Percentiles rank a stretch among this genome's conserved stretches.
These are phyloP conservation scores for fruit fly (Drosophila melanogaster) DNA, from an alignment of 1,140 invertebrate species.

Conservation along the genomic window DNA sequence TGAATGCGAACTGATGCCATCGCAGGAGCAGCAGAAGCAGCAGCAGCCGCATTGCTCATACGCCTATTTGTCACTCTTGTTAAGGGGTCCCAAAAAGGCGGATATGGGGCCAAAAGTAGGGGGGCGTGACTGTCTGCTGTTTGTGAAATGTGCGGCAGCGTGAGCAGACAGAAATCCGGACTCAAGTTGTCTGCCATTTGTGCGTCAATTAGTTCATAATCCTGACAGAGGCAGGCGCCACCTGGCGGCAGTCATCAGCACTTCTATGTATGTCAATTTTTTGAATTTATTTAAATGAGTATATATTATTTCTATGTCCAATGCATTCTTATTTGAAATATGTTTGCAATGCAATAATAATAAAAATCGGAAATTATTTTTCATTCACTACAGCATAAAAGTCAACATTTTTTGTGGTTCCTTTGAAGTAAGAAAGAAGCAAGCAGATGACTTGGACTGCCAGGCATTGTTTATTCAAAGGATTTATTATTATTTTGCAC, in stretches of 20 bases:
- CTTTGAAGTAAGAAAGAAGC: background rate
- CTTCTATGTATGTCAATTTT: background rate
- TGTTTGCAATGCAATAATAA: no score
- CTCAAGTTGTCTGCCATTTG: constrained; percentile 38
- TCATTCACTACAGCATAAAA: no score
- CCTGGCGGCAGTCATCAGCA: constrained; percentile 30
- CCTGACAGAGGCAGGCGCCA: constrained; percentile 47
- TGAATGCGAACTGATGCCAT: constrained; percentile 64
- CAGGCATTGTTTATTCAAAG: constrained; percentile 46
- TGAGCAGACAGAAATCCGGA: constrained; percentile 18
- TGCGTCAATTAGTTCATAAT: constrained; percentile 56
- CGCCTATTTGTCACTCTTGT: constrained; percentile 67
- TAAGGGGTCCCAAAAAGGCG: background rate
- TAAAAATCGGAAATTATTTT: no score
- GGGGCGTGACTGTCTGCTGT: constrained; percentile 37
- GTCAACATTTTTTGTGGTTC: background rate
- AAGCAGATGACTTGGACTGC: constrained; percentile 9
- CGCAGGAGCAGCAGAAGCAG: constrained; percentile 22
- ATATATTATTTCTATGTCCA: no score
- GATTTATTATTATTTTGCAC: constrained; percentile 67
- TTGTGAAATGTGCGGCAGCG: constrained; percentile 44
- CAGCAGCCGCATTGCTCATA: constrained; percentile 53
- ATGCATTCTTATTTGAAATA: no score
- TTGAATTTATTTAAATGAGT: no score
- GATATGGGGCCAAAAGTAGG: background rate